Conservation (phyloP, 2,888 invertebrate genomes). For the Epinotia brunnichana region DNA sequence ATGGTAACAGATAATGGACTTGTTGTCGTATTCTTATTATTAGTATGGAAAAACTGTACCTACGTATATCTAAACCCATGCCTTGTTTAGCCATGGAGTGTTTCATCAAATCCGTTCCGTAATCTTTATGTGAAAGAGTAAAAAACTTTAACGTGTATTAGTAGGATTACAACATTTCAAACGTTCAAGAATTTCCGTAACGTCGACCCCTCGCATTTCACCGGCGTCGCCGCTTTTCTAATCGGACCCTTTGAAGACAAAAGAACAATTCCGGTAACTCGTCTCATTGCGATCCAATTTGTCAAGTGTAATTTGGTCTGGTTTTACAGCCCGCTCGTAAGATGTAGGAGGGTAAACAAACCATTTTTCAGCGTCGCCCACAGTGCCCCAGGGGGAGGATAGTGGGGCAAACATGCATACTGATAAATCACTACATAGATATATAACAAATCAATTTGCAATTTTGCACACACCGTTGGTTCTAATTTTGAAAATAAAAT, state of each 20-base stretch:
- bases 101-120: background rate
- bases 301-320: slow-evolving; percentile 29
- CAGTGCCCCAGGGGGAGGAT: slow-evolving; percentile 51
- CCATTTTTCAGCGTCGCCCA: slow-evolving; percentile 59
- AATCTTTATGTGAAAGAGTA: background rate
- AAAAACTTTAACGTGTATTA: background rate
- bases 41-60: too few relatives aligned
- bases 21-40: background rate
- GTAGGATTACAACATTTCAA: background rate
- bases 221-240: slow-evolving; percentile 2
- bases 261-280: slow-evolving; percentile 14
- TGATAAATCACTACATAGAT: slow-evolving; percentile 54
- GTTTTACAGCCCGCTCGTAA: slow-evolving; percentile 36
- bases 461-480: slow-evolving; percentile 26
- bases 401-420: slow-evolving; percentile 53
- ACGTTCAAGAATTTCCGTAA: background rate
- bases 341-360: slow-evolving; percentile 49
- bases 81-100: background rate
- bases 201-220: background rate
- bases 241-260: slow-evolving; percentile 3
- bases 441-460: slow-evolving; percentile 49
- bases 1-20: background rate
- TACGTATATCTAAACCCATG: background rate
- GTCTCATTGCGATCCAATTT: slow-evolving; percentile 38
- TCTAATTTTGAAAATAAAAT: background rate